A percentile compares a stretch with the other conserved stretches of the same genome.
phyloP scores from a whole-genome alignment of 2,113 vertebrate genomes.

The Apaloderma vittatum region DNA sequence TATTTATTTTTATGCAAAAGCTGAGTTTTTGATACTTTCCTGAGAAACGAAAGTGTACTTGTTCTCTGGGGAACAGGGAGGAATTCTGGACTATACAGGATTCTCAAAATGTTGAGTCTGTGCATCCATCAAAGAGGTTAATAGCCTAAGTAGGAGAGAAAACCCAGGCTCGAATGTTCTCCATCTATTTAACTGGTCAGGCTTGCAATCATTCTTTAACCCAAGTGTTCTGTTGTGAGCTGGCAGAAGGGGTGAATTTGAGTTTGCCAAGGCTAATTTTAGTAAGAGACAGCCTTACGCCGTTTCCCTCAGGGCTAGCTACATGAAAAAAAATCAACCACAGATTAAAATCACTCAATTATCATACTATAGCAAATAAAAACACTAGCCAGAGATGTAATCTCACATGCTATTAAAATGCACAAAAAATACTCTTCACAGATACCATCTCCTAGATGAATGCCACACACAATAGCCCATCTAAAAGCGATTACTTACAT shows the following conservation, averaged over 20 bases:
- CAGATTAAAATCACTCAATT: conserved; percentile 41
- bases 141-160: neutral
- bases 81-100: neutral
- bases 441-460: conserved; percentile 49
- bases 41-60: neutral
- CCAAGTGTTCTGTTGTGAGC: neutral
- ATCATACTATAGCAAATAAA: conserved; percentile 16
- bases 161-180: neutral
- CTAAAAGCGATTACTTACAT: conserved; percentile 6
- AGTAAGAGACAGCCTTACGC: conserved; percentile 3
- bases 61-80: accelerated
- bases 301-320: neutral
- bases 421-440: neutral
- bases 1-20: neutral
- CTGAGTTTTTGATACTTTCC: neutral
- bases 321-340: neutral
- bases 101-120: neutral
- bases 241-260: neutral
- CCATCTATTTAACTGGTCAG: neutral
- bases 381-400: conserved; percentile 48
- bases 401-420: neutral
- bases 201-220: neutral
- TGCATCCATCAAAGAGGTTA: neutral
- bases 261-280: conserved; percentile 40
- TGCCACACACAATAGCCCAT: conserved; percentile 29